Percentiles rank a stretch among this genome's conserved stretches.
These are phyloP conservation scores for Orthosia gothica DNA, from an alignment of 2,888 invertebrate genomes.

Conservation along the genomic window DNA sequence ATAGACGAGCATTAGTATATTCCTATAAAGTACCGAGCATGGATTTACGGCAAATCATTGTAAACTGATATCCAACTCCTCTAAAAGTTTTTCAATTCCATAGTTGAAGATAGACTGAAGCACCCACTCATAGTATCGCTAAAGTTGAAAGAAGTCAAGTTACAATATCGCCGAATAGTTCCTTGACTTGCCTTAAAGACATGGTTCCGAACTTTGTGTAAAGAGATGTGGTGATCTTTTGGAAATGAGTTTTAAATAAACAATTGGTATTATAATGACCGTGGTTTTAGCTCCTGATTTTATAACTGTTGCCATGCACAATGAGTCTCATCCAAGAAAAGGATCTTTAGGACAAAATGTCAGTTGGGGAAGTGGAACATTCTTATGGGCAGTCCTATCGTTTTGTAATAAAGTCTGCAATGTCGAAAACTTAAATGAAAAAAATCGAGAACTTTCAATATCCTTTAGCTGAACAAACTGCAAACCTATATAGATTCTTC, in stretches of 20 bases:
- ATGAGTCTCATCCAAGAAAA: not conserved
- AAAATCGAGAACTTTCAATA: not conserved
- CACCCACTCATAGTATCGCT: conserved; percentile 15
- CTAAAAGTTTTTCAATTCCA: conserved; percentile 31
- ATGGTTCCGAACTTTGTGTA: not conserved
- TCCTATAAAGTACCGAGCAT: not conserved
- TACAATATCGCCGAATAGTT: not conserved
- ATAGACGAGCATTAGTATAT: not conserved
- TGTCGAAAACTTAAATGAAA: not conserved
- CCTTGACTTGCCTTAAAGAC: not conserved
- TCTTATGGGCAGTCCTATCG: not conserved
- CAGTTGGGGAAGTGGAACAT: not conserved
- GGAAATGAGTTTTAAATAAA: not conserved
- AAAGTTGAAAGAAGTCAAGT: conserved; percentile 3
- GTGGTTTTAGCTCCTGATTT: not conserved
- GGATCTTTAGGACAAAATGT: not conserved
- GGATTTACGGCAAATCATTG: conserved; percentile 10
- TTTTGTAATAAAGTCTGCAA: not conserved
- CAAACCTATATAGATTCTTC: not conserved
- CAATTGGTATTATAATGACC: not conserved
- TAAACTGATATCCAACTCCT: not conserved
- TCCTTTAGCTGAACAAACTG: not conserved
- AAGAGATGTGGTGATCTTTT: not conserved
- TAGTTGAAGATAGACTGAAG: conserved; percentile 14
- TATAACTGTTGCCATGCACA: not conserved